phyloP scores from a whole-genome alignment of 2,113 vertebrate genomes.

The Paracyprichromis sp. region DNA sequence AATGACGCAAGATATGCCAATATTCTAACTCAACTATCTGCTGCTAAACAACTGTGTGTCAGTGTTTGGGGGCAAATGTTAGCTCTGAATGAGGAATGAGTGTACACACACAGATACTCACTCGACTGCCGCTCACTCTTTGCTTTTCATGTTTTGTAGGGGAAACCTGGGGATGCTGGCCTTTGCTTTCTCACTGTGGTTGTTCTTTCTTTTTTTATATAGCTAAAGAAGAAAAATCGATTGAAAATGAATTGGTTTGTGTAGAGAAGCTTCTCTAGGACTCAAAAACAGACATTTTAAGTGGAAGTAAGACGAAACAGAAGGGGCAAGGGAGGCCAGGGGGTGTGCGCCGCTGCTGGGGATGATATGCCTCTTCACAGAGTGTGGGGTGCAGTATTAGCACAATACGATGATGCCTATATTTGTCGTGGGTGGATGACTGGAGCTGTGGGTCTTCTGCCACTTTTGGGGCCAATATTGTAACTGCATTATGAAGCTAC shows the following conservation, averaged over 20 bases:
- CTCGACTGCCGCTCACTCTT: conserved; percentile 58
- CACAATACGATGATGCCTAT: neutral
- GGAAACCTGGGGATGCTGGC: neutral
- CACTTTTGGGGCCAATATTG: conserved; percentile 49
- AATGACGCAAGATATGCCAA: conserved; percentile 52
- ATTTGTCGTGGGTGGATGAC: neutral
- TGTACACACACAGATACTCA: conserved; percentile 65
- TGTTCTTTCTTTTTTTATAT: neutral
- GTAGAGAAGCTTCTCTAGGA: conserved; percentile 17
- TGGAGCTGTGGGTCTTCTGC: neutral
- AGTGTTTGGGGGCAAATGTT: conserved; percentile 59
- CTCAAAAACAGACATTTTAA: neutral
- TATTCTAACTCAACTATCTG: conserved; percentile 61
- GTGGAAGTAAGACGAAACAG: neutral
- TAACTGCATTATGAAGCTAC: conserved; percentile 66
- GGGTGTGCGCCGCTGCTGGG: neutral
- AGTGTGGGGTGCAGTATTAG: conserved; percentile 8
- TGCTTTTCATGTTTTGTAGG: conserved; percentile 39
- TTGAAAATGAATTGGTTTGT: conserved; percentile 11
- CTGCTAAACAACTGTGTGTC: conserved; percentile 71
- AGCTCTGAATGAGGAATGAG: conserved; percentile 58
- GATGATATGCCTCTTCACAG: conserved; percentile 8
- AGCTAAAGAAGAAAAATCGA: conserved; percentile 9
- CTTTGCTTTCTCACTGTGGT: conserved; percentile 27
- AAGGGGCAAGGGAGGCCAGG: neutral